Base-by-base conservation (phyloP, 2,113 vertebrate genomes). In the Pagrus major region DNA sequence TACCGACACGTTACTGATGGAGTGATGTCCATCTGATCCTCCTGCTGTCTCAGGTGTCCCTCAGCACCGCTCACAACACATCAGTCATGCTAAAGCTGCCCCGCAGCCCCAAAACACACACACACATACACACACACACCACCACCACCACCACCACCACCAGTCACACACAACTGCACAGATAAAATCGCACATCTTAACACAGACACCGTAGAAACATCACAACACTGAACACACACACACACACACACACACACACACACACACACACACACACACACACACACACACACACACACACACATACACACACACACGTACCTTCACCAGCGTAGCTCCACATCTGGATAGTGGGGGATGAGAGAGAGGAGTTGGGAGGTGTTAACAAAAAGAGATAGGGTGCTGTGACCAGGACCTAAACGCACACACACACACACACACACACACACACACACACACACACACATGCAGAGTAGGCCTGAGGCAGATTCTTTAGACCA, bases 21-120 rank as follows among this genome's bases (percentile, higher is more conserved):
- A 90, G 81, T 71, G 76, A 88, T 82, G 86, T 93, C 88, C 88
- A 92, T 91, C 82, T 61, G 86, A 90, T 91, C 89, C 61, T 29
- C 81, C 65, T 84, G 63, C 86, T 90, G 88, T 90, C 91, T 91
- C 81, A 84, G 83, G 85, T 91, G 90, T 93, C 94, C 83, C 72
- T 93, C 94, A 90, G 69, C 89, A 56, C 42, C 44, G 59, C 85
- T 90, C 88, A 88, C 81, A 93, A 93, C 91, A 92, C 91, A 94
- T 94, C 93, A 91, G 91, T 94, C 92, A 94, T 89, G 80, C 86
- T 92, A 93, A 94, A 92, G 76, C 85, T 92, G 92, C 94, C 94
- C 94, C 16, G 85, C 88, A 94, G 94, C 90, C 93, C 81, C 93
- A 94, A 94, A 95, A 94, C 93, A 94, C 83, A 74, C 90, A 56